phyloP scores from a whole-genome alignment of 2,888 invertebrate genomes.

The Crematogaster levior region DNA sequence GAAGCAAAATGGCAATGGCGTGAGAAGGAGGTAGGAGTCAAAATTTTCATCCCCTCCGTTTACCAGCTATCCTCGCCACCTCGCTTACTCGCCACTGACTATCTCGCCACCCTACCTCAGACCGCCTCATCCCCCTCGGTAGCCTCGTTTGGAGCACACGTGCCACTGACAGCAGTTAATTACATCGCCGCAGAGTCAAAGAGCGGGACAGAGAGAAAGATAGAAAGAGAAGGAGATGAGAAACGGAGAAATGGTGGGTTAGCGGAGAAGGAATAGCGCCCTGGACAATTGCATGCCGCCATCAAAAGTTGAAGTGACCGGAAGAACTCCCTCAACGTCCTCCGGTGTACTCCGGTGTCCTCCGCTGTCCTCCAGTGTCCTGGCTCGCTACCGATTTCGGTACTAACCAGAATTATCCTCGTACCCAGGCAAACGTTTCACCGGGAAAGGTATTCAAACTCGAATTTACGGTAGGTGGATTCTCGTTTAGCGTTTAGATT shows the following conservation, averaged over 20 bases:
- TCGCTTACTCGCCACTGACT: conserved; percentile 39
- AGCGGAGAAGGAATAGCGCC: conserved; percentile 42
- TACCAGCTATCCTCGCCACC: conserved; percentile 1
- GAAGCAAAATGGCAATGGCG: conserved; percentile 32
- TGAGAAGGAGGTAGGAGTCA: conserved; percentile 41
- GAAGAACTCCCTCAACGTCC: conserved; percentile 26
- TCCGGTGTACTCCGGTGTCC: background rate
- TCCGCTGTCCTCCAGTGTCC: background rate
- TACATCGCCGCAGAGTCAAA: conserved; percentile 71
- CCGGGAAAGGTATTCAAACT: conserved; percentile 3
- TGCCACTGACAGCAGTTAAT: conserved; percentile 80
- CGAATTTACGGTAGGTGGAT: background rate
- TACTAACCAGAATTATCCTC: background rate
- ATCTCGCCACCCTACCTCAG: conserved; percentile 35
- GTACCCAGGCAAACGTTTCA: conserved; percentile 18
- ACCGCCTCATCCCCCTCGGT: conserved; percentile 43
- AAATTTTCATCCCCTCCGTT: conserved; percentile 36
- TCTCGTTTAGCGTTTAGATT: background rate
- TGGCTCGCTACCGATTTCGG: conserved; percentile 31
- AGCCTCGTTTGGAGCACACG: conserved; percentile 62
- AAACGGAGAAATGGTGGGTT: conserved; percentile 25
- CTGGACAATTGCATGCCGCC: conserved; percentile 48
- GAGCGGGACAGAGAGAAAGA: conserved; percentile 37
- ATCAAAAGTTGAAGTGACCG: conserved; percentile 54
- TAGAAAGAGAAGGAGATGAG: conserved; percentile 19